phyloP scores from a whole-genome alignment of 2,113 vertebrate species.

The Hippopotamus amphibius region DNA sequence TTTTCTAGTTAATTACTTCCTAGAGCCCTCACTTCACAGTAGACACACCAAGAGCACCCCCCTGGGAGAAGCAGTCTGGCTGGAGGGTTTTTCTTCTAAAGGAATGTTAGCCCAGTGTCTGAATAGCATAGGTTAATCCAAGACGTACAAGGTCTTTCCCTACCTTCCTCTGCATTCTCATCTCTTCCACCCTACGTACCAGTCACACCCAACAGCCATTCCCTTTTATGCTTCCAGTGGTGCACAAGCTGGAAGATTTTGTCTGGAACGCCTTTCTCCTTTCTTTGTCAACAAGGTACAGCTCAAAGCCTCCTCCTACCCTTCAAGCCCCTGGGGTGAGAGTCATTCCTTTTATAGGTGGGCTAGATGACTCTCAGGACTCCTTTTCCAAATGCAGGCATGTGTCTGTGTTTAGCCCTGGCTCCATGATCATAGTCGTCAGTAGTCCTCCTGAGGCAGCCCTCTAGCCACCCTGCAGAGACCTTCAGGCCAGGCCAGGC shows the following conservation, averaged over 20 bases:
- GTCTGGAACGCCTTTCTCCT: background rate
- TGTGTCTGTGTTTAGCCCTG: background rate
- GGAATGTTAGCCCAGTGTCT: background rate
- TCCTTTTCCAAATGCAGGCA: background rate
- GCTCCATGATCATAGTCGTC: background rate
- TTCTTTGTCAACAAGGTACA: background rate
- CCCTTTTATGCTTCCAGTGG: background rate
- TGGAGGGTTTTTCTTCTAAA: background rate
- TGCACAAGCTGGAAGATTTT: background rate
- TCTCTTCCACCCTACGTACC: rapidly evolving
- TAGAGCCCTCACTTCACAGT: background rate
- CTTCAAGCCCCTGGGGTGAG: background rate
- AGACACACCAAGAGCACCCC: too few species aligned
- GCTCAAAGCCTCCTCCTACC: background rate
- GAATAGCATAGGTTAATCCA: background rate
- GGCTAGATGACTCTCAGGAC: background rate
- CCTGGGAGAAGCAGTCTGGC: background rate
- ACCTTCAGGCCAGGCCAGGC: background rate
- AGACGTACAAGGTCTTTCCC: background rate
- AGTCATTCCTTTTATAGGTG: background rate
- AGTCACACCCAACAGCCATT: too few species aligned
- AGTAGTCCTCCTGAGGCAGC: background rate
- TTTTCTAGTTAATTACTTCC: background rate
- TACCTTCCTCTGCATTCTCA: background rate
- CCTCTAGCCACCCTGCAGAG: background rate